phyloP scores from a whole-genome alignment of 2,113 vertebrate species.

The Desmodus rotundus region DNA sequence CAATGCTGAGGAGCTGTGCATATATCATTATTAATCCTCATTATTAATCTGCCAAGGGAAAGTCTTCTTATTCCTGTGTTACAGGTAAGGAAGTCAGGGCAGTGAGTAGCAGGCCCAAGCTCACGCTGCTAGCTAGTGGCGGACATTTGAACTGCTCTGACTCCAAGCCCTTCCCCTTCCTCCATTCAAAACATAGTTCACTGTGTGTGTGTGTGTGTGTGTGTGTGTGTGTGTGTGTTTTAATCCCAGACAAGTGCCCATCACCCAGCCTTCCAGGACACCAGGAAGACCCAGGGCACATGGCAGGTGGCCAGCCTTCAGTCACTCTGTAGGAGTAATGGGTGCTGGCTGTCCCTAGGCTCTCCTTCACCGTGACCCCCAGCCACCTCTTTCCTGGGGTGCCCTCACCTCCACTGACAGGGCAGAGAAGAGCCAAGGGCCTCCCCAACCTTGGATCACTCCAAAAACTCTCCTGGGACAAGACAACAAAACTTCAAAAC shows the following conservation, averaged over 20 bases:
- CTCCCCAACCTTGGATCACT: not conserved
- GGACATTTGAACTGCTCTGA: not conserved
- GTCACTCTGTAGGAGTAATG: not conserved
- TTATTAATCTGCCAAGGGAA: not conserved
- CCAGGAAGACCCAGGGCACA: not conserved
- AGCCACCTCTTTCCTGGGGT: not conserved
- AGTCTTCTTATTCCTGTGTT: not conserved
- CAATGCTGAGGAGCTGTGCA: not conserved
- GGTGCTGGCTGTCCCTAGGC: too few species aligned
- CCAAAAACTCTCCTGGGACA: not conserved
- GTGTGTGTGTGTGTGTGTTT: not conserved
- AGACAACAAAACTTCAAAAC: not conserved
- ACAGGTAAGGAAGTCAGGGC: not conserved
- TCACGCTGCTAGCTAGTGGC: not conserved
- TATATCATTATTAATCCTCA: not conserved
- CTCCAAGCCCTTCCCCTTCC: not conserved
- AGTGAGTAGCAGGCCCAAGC: not conserved
- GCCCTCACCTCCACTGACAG: not conserved
- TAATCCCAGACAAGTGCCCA: not conserved
- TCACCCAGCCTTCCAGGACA: not conserved
- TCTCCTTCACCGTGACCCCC: rapidly evolving
- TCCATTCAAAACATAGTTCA: not conserved
- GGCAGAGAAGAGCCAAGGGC: not conserved
- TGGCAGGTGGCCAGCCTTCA: not conserved
- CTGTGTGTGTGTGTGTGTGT: not conserved